Percentiles rank a stretch among this genome's conserved stretches.
phyloP scores from a whole-genome alignment of 2,797 vertebrate genomes.

The Heterohyrax brucei region DNA sequence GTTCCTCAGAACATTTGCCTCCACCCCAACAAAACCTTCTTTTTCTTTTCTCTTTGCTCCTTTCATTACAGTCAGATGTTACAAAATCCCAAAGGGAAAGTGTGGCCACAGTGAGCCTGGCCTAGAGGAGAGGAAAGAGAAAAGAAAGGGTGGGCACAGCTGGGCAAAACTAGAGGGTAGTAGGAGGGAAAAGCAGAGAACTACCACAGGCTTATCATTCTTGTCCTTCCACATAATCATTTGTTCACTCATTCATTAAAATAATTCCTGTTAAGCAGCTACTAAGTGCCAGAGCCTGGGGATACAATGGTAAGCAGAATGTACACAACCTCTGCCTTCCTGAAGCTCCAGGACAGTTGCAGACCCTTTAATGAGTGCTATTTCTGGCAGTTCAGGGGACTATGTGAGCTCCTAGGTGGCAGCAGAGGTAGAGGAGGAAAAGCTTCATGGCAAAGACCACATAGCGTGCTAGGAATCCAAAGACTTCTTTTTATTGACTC shows the following conservation, averaged over 20 bases:
- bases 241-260: not conserved
- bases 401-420: not conserved
- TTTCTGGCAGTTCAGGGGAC: not conserved
- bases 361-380: rapidly evolving
- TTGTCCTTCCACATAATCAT: not conserved
- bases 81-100: not conserved
- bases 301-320: not conserved
- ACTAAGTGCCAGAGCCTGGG: not conserved
- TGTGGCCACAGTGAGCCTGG: not conserved
- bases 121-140: too few relatives aligned
- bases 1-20: not conserved
- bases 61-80: rapidly evolving
- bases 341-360: not conserved
- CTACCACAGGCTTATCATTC: not conserved
- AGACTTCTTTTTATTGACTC: not conserved
- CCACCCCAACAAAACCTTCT: not conserved
- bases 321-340: not conserved
- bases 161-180: not conserved
- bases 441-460: not conserved
- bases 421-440: not conserved
- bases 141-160: not conserved
- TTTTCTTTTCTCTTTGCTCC: not conserved
- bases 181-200: not conserved
- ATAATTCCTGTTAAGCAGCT: not conserved
- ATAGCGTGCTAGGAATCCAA: not conserved